Conservation (phyloP, 2,888 invertebrate genomes). For the Papilio gigon region DNA sequence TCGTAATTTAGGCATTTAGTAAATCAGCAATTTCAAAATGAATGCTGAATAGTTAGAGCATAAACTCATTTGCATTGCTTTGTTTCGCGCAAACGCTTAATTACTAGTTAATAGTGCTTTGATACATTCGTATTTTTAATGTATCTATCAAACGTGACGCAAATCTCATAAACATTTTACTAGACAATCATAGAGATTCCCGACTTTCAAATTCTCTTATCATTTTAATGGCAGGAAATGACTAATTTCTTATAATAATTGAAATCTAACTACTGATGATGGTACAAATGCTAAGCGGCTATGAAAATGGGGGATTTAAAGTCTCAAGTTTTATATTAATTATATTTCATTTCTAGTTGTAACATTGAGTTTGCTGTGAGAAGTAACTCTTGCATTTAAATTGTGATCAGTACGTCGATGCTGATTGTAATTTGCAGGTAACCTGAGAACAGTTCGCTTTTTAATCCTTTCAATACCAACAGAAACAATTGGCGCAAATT, state of each 20-base stretch:
- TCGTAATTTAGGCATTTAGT: not conserved
- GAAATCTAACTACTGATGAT: constrained; percentile 4
- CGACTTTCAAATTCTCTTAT: constrained; percentile 14
- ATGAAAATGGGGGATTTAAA: not conserved
- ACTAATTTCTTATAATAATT: constrained; percentile 19
- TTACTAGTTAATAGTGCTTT: not conserved
- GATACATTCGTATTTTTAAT: not conserved
- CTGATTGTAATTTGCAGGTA: no score
- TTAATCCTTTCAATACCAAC: constrained; percentile 3
- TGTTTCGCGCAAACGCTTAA: not conserved
- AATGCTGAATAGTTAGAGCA: not conserved
- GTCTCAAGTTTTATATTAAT: not conserved
- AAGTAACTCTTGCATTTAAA: no score
- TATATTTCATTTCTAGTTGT: not conserved
- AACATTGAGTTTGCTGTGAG: no score
- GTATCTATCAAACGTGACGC: not conserved
- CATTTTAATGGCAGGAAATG: constrained; percentile 14
- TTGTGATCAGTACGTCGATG: no score
- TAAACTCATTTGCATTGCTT: not conserved
- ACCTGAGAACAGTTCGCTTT: not conserved
- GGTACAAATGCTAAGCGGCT: not conserved
- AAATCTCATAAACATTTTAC: no score
- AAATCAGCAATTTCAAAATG: no score
- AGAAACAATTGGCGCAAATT: not conserved
- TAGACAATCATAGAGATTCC: not conserved